These are phyloP conservation scores for Caradrina kadenii DNA, from an alignment of 2,888 invertebrate species.

Conservation along the genomic window DNA sequence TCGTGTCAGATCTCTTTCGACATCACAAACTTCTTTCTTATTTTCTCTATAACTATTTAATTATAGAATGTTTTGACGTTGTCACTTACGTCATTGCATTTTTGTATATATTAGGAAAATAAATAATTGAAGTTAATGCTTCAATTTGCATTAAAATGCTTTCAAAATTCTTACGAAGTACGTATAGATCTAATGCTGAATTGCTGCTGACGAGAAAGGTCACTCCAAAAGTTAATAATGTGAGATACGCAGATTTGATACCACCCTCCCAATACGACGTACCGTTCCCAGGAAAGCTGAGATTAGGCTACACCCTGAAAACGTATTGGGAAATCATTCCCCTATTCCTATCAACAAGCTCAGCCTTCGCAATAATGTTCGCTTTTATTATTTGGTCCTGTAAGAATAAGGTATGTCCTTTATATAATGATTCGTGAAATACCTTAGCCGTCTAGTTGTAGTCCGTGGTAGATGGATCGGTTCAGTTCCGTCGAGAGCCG, in stretches of 20 bases:
- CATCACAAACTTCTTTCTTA: conserved; percentile 32
- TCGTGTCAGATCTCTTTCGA: conserved; percentile 28
- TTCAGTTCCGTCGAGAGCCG: background rate
- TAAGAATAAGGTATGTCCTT: conserved; percentile 76
- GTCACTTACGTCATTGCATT: conserved; percentile 43
- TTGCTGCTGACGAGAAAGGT: conserved; percentile 50
- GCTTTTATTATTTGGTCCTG: conserved; percentile 70
- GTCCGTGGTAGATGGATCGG: background rate
- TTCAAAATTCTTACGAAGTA: conserved; percentile 72
- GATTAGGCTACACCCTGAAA: conserved; percentile 67
- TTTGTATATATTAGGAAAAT: conserved; percentile 50
- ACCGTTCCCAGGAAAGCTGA: conserved; percentile 72
- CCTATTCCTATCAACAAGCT: conserved; percentile 69
- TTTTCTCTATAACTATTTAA: conserved; percentile 45
- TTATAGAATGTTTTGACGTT: conserved; percentile 55
- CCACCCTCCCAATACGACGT: conserved; percentile 82
- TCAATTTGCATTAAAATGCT: conserved; percentile 67
- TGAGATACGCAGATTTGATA: conserved; percentile 63
- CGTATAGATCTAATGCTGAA: conserved; percentile 42
- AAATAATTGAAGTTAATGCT: conserved; percentile 52
- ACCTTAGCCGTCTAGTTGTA: background rate
- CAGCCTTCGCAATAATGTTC: conserved; percentile 63
- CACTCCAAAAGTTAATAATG: conserved; percentile 37
- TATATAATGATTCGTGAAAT: background rate
- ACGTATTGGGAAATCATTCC: conserved; percentile 83